Base-by-base conservation (phyloP, 2,113 vertebrate species). In the Amphiprion ocellaris region DNA sequence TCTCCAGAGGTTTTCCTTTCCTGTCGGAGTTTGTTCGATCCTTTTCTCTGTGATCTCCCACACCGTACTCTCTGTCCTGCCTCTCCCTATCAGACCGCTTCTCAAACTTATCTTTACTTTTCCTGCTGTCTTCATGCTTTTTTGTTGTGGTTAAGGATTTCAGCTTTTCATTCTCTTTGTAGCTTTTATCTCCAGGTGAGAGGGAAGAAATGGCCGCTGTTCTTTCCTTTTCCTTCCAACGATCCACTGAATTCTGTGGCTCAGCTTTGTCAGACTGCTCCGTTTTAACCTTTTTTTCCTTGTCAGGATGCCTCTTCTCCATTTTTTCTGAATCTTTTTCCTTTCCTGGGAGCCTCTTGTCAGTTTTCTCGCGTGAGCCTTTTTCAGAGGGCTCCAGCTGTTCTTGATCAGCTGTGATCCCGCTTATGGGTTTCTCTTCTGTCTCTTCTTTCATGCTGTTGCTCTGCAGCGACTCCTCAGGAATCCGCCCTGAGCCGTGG, bases 141-240 rank as follows among this genome's bases (percentile, higher is more conserved):
- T 96, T 98, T 72, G 94, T 41, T 37, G 87, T 17, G 44, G 91
- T 74, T 26, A 83, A 66, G 56, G 77, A 95, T 94, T 96, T 98
- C 23, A 95, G 82, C 86, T 96, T 99, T 54, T 99, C 98, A 5
- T 92, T 94, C 80, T 99, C 98, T 92, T 95, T 97, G 92, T 96
- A 95, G 78, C 91, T 94, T 86, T 95, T 98, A 87, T 99, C 97
- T 86, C 85, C 85, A 60, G 95, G 94, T 24, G 84, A 92, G 68
- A 93, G 84, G 86, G 96, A 90, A 72, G 93, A 83, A 63, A 86
- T 61, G 16, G 82, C 44, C 60, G 61, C 86, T 0, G 86, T 74
- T 69, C 93, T 12, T 24, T 90, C 85, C 92, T 96, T 87, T 92
- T 98, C 92, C 93, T 97, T 97, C 93, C 92, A 91, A 80, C 94